These are phyloP conservation scores for Drosophila quadrilineata DNA, from an alignment of 1,140 invertebrate species.

Conservation along the genomic window DNA sequence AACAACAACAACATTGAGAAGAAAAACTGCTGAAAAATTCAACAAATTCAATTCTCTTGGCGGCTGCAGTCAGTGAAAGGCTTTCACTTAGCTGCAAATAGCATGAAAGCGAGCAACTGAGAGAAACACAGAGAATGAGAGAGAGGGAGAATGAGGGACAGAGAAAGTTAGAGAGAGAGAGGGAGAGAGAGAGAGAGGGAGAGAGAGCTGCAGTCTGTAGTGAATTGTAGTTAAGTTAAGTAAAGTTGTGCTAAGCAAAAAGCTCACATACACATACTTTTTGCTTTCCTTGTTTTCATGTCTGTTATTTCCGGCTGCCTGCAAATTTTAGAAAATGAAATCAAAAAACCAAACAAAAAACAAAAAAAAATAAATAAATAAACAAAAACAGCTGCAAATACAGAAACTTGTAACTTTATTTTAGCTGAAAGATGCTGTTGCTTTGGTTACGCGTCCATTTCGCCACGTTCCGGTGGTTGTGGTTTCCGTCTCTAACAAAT, in stretches of 20 bases:
- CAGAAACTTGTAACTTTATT: too few relatives aligned
- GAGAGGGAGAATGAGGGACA: neutral
- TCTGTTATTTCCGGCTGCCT: conserved; percentile 39
- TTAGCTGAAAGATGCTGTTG: conserved; percentile 25
- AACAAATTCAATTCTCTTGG: conserved; percentile 59
- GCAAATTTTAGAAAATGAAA: too few relatives aligned
- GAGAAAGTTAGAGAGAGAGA: neutral
- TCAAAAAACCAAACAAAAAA: conserved; percentile 54
- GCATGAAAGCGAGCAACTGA: neutral
- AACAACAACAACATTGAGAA: conserved; percentile 6
- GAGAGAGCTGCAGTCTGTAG: conserved; percentile 1
- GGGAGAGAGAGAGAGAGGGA: neutral
- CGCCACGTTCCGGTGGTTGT: conserved; percentile 33
- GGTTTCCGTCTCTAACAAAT: conserved; percentile 1
- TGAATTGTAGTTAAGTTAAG: conserved; percentile 45
- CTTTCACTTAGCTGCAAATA: conserved; percentile 23
- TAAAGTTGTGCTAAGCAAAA: conserved; percentile 39
- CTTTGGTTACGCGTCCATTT: conserved; percentile 22
- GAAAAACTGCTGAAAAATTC: conserved; percentile 16
- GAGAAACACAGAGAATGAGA: neutral
- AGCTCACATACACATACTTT: conserved; percentile 27
- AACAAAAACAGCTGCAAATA: conserved; percentile 1
- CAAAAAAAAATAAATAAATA: conserved; percentile 11
- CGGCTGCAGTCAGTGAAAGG: conserved; percentile 37
- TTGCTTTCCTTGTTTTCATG: neutral